Percentiles rank a stretch among this genome's conserved stretches.
Conservation (phyloP, 2,888 invertebrate genomes). For the Polylopha cassiicola region DNA sequence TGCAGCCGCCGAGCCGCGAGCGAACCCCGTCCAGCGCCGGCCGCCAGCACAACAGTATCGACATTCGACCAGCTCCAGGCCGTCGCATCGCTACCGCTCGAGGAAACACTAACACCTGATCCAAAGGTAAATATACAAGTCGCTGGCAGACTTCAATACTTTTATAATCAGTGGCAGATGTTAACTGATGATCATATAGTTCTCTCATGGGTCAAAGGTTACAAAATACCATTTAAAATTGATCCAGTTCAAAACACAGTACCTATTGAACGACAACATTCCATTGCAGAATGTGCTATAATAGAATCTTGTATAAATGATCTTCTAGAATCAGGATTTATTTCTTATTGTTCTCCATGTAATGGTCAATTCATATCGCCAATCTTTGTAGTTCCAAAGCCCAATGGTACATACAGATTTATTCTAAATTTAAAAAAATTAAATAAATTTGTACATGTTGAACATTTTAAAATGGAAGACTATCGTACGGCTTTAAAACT, state of each 20-base stretch:
- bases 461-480: constrained; percentile 17
- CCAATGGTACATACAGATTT: constrained; percentile 9
- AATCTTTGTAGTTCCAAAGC: constrained; percentile 23
- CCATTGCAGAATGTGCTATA: constrained; percentile 1
- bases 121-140: constrained; percentile 13
- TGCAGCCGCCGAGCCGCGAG: constrained; percentile 11
- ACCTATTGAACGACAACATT: background rate
- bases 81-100: constrained; percentile 3
- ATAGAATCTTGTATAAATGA: constrained; percentile 11
- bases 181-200: constrained; percentile 18
- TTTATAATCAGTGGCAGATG: constrained; percentile 13
- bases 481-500: constrained; percentile 13
- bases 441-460: constrained; percentile 11
- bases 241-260: background rate
- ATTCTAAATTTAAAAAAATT: constrained; percentile 14
- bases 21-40: constrained; percentile 10
- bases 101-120: background rate
- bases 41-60: constrained; percentile 2
- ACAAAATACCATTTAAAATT: constrained; percentile 19
- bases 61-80: background rate
- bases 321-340: constrained; percentile 12
- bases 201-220: constrained; percentile 20
- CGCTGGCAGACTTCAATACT: constrained; percentile 17
- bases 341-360: constrained; percentile 17
- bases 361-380: constrained; percentile 20